Evolutionary conservation across 2,888 invertebrate genomes (phyloP).

Genomic region (Limulus polyphemus): DNA sequence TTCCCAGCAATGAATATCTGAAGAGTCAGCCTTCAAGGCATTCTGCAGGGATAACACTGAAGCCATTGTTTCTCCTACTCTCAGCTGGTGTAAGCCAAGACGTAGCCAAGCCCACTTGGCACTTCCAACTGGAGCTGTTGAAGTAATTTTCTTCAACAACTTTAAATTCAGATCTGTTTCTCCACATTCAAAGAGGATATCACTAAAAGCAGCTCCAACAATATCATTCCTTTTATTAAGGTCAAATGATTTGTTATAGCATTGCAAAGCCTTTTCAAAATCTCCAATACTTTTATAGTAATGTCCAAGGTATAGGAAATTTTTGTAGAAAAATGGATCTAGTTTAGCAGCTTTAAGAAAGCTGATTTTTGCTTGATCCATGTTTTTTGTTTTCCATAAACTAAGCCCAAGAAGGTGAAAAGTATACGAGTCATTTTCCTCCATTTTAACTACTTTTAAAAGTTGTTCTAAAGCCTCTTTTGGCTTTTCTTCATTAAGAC

Average conservation of each 20-base stretch:
- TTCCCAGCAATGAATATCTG: slow-evolving; percentile 67
- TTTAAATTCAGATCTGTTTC: slow-evolving; percentile 36
- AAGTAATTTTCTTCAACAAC: slow-evolving; percentile 46
- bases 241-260: slow-evolving; percentile 68
- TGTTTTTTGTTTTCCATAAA: too few species aligned
- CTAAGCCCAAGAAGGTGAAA: too few species aligned
- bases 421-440: too few species aligned
- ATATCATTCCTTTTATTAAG: slow-evolving; percentile 53
- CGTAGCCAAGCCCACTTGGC: slow-evolving; percentile 68
- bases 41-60: slow-evolving; percentile 63
- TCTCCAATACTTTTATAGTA: slow-evolving; percentile 45
- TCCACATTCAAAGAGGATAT: slow-evolving; percentile 44
- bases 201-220: slow-evolving; percentile 60
- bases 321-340: slow-evolving; percentile 58
- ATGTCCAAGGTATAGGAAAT: slow-evolving; percentile 61
- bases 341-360: slow-evolving; percentile 43
- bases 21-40: slow-evolving; percentile 41
- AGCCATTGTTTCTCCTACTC: slow-evolving; percentile 54
- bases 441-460: too few species aligned
- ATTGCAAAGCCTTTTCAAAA: slow-evolving; percentile 54
- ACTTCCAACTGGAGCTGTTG: slow-evolving; percentile 32
- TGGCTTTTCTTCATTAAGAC: too few species aligned
- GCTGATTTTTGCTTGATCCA: not conserved
- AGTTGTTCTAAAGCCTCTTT: too few species aligned
- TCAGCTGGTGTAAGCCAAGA: slow-evolving; percentile 66